A percentile compares a stretch with the other conserved stretches of the same genome.
phyloP scores from a whole-genome alignment of 2,113 vertebrate species.

The Rhagologus leucostigma region DNA sequence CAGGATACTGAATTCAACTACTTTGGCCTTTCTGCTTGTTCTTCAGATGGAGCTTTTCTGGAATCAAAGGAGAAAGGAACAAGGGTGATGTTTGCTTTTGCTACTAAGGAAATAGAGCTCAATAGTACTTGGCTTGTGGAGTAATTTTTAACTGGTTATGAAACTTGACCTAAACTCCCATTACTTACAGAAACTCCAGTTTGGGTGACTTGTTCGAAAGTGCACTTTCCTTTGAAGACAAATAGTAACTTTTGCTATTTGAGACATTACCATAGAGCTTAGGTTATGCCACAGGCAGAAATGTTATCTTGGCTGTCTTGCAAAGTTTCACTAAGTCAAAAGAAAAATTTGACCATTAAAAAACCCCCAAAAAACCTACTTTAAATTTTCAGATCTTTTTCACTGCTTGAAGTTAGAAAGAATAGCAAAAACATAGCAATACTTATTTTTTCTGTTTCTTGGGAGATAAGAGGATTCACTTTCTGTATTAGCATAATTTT shows the following conservation, averaged over 20 bases:
- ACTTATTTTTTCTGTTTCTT: not conserved
- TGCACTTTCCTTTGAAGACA: not conserved
- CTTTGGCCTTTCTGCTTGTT: not conserved
- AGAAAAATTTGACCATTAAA: not conserved
- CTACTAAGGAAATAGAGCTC: not conserved
- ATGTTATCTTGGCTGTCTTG: not conserved
- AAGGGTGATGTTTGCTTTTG: not conserved
- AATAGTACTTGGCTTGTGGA: not conserved
- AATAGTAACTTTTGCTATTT: not conserved
- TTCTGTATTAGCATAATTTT: not conserved
- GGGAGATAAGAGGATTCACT: not conserved
- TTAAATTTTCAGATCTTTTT: not conserved
- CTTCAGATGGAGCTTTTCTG: not conserved
- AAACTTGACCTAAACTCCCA: not conserved
- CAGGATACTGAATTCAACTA: not conserved
- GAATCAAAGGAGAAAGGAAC: not conserved
- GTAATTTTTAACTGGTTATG: not conserved
- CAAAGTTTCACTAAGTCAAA: not conserved
- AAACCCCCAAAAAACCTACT: not conserved
- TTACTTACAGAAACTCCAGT: not conserved
- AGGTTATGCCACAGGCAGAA: not conserved
- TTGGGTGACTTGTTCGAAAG: not conserved
- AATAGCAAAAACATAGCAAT: not conserved
- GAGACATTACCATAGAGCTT: not conserved
- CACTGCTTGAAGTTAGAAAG: not conserved